Conservation (phyloP, 2,113 vertebrate genomes). For the Campylorhamphus procurvoides region DNA sequence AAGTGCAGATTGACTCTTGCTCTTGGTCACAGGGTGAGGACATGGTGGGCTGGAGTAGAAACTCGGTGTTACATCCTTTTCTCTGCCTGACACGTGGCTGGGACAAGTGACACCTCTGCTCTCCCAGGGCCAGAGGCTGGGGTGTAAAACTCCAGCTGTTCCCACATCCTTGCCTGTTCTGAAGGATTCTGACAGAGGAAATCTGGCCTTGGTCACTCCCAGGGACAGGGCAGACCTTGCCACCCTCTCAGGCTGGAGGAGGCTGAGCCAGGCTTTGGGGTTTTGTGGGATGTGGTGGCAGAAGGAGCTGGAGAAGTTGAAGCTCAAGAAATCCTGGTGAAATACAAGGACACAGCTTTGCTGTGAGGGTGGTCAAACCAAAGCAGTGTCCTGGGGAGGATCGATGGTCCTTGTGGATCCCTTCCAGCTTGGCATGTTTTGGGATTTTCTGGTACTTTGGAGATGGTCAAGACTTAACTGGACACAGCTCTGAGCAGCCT, state of each 20-base stretch:
- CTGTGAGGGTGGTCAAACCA: not conserved
- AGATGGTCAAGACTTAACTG: not conserved
- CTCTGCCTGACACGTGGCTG: not conserved
- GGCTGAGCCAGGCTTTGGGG: not conserved
- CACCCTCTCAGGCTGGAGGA: not conserved
- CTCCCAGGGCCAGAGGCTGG: too few relatives aligned
- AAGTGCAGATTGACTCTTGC: not conserved
- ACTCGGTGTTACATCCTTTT: not conserved
- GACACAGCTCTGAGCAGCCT: not conserved
- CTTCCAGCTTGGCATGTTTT: not conserved
- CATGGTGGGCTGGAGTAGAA: not conserved
- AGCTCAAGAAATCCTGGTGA: not conserved
- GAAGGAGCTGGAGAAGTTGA: not conserved
- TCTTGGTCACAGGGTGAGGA: not conserved
- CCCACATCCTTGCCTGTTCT: not conserved
- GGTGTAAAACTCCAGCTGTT: not conserved
- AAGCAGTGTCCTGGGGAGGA: fast-evolving
- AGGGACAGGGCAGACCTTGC: not conserved
- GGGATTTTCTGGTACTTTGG: not conserved
- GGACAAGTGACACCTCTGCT: not conserved
- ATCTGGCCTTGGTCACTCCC: not conserved
- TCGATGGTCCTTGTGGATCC: not conserved
- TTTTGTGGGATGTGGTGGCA: too few relatives aligned
- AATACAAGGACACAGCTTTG: not conserved
- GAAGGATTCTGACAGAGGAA: not conserved